These are phyloP conservation scores for Cynoglossus semilaevis DNA, from an alignment of 2,113 vertebrate genomes.

Conservation along the genomic window DNA sequence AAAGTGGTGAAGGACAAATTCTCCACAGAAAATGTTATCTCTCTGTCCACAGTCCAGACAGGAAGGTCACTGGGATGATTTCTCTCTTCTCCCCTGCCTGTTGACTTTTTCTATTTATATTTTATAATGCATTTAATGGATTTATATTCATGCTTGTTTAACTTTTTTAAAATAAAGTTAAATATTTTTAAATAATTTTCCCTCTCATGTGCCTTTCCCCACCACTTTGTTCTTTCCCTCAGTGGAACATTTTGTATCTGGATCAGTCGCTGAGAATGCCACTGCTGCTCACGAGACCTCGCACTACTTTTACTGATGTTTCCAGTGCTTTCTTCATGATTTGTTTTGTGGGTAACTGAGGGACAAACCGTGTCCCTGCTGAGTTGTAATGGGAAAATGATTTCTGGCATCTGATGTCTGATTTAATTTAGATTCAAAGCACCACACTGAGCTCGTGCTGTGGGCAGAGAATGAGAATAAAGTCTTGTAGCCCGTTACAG, in stretches of 20 bases:
- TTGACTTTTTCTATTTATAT: not conserved
- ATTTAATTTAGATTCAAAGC: not conserved
- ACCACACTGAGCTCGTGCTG: not conserved
- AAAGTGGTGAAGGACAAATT: slow-evolving; percentile 2
- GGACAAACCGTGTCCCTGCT: not conserved
- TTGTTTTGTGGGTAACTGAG: not conserved
- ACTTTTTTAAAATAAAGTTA: not conserved
- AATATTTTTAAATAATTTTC: too few relatives aligned
- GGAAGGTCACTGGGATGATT: slow-evolving; percentile 10
- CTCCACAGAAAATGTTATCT: too few relatives aligned
- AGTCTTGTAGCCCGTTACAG: not conserved
- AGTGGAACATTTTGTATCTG: too few relatives aligned
- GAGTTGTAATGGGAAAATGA: not conserved
- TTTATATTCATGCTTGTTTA: not conserved
- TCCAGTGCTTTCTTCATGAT: not conserved
- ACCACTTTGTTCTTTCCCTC: too few relatives aligned
- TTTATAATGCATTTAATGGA: not conserved
- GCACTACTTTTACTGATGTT: too few relatives aligned
- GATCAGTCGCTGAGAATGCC: not conserved
- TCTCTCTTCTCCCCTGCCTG: not conserved
- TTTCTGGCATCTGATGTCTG: not conserved
- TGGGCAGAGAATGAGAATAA: not conserved
- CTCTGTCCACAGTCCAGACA: not conserved
- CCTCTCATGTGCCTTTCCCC: too few relatives aligned
- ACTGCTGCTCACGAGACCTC: too few relatives aligned